Conservation (phyloP, 2,888 invertebrate genomes). For the Andrena fulva region DNA sequence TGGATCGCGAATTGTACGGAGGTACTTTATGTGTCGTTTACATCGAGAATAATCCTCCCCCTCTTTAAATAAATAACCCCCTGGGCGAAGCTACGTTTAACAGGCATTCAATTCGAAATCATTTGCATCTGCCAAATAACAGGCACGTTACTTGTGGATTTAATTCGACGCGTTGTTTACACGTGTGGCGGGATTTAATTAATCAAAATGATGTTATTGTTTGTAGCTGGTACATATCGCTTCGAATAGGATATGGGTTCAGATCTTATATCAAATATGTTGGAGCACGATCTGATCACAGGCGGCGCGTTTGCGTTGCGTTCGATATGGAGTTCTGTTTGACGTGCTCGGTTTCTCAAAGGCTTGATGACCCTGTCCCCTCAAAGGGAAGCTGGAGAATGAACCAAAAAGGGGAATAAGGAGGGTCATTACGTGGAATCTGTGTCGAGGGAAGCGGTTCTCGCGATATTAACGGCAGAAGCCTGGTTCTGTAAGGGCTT, state of each 20-base stretch:
- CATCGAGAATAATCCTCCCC: neutral
- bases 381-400: neutral
- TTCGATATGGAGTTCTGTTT: neutral
- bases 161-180: neutral
- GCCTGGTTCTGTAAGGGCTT: neutral
- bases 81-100: neutral
- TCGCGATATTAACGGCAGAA: slow-evolving; percentile 44
- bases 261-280: neutral
- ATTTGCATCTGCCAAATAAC: neutral
- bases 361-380: neutral
- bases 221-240: neutral
- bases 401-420: neutral
- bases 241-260: neutral
- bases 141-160: neutral
- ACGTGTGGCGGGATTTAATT: neutral
- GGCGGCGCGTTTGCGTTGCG: neutral
- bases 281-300: neutral
- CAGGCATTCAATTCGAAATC: neutral
- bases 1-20: neutral
- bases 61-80: neutral
- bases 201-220: neutral
- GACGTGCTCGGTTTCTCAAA: neutral
- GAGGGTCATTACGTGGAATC: slow-evolving; percentile 5
- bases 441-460: neutral
- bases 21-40: neutral